Evolutionary conservation across 2,113 vertebrate species (phyloP), one percentile per base, ranked within the genome.

Genomic region (Tamias sibiricus): DNA sequence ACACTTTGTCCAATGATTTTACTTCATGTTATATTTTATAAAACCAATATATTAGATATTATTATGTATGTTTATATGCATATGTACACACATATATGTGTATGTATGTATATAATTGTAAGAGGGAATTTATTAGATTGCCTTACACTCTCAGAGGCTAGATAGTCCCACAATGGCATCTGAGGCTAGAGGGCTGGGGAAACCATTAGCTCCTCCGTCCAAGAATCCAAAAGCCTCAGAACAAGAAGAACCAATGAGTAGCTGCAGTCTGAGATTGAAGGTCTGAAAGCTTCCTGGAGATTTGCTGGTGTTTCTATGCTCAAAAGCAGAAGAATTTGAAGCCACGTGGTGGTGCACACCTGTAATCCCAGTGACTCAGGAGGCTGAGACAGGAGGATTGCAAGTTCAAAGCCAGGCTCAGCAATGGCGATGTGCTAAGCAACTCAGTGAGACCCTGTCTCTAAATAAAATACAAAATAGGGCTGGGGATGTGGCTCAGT

Each of bases 1-100:
- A n/a, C n/a, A n/a, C 2, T 37, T 35, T 74, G n/a, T 47, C 5
- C 32, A 76, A 42, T 47, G 16, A 68, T 62, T 93, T 80, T 81
- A 68, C 74, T 88, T 95, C 20, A 54, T 5, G 11, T 85, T 71
- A 57, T 88, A 20, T 74, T 96, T 93, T 74, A 91, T 84, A 80
- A 87, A 49, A 35, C 17, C 11, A n/a, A 37, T 20, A 49, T 24
- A 37, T 17, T 28, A 40, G 17, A 10, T 13, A 49, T 52, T 57
- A 14, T 57, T 22, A 57, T 57, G 7, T 24, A 57, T 57, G 54
- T 22, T 57, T 57, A 57, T 57, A 22, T 20, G 20, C 20, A 57
- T 57, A 8, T 69, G n/a, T 68, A n/a, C 11, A 69, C 7, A 49
- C 17, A 47, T 24, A 24, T 12, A 24, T 79, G 22, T 22, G 11